Conservation (phyloP, 2,888 invertebrate species). For the Sarcophaga caerulescens region DNA sequence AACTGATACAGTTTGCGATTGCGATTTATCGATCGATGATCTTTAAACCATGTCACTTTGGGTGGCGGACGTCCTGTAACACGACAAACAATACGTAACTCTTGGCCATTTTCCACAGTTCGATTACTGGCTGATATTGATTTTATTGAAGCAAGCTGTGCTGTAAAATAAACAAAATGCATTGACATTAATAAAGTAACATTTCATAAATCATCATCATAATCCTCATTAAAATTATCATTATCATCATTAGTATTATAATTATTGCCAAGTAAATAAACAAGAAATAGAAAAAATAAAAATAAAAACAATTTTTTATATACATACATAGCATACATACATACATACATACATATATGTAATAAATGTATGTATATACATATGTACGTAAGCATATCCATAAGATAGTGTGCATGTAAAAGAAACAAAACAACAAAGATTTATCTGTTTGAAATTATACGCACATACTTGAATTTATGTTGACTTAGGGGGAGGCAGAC, state of each 20-base stretch:
- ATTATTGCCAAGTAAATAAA: constrained; percentile 22
- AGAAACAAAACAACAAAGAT: constrained; percentile 19
- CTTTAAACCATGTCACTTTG: constrained; percentile 91
- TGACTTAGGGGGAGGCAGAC: constrained; percentile 25
- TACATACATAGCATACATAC: too few species aligned
- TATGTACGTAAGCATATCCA: neutral
- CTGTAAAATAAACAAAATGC: constrained; percentile 77
- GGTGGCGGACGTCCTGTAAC: constrained; percentile 90
- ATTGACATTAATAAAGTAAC: constrained; percentile 40
- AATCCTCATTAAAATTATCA: neutral
- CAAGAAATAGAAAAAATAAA: neutral
- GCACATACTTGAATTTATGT: neutral
- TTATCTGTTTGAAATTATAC: constrained; percentile 48
- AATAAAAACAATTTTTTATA: too few species aligned
- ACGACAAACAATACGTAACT: constrained; percentile 87
- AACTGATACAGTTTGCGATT: constrained; percentile 80
- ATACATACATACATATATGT: neutral
- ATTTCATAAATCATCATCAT: constrained; percentile 14
- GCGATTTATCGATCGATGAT: constrained; percentile 84
- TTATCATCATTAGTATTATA: neutral
- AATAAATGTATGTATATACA: neutral
- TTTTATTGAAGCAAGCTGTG: constrained; percentile 81
- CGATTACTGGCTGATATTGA: constrained; percentile 77
- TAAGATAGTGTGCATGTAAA: constrained; percentile 19
- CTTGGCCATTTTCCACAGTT: constrained; percentile 81